Percentiles rank a stretch among this genome's conserved stretches.
These are phyloP conservation scores for Clarias fuscus DNA, from an alignment of 2,797 vertebrate genomes.

Conservation along the genomic window DNA sequence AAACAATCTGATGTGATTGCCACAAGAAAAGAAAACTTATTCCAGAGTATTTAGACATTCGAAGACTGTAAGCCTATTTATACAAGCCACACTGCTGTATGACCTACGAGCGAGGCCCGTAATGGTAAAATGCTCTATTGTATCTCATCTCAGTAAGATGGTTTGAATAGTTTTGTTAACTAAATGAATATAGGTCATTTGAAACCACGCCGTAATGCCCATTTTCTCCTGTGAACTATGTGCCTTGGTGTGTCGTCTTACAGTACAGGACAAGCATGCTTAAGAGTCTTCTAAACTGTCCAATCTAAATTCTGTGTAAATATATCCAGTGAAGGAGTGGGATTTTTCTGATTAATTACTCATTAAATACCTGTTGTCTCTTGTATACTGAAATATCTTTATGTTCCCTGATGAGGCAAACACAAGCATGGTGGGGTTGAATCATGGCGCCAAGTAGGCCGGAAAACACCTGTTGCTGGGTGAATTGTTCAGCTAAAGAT, in stretches of 20 bases:
- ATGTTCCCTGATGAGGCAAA: slow-evolving; percentile 63
- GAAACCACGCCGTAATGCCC: background rate
- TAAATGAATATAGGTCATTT: background rate
- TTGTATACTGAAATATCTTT: slow-evolving; percentile 59
- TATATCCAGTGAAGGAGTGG: background rate
- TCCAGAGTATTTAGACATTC: background rate
- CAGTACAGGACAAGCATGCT: background rate
- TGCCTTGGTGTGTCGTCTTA: background rate
- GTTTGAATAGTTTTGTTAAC: background rate
- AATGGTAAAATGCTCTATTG: background rate
- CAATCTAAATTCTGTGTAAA: background rate
- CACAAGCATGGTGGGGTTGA: slow-evolving; percentile 69
- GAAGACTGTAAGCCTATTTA: background rate
- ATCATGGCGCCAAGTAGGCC: slow-evolving; percentile 52
- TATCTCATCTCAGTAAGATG: background rate
- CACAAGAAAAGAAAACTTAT: background rate
- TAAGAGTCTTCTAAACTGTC: background rate
- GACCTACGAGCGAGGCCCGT: background rate
- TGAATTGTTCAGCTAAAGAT: background rate
- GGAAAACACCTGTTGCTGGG: background rate
- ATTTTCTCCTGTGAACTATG: background rate
- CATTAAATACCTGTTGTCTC: background rate
- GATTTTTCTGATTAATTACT: background rate
- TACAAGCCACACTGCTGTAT: background rate
- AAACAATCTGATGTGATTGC: background rate